Conservation (phyloP, 2,113 vertebrate genomes). For the Mugil cephalus region DNA sequence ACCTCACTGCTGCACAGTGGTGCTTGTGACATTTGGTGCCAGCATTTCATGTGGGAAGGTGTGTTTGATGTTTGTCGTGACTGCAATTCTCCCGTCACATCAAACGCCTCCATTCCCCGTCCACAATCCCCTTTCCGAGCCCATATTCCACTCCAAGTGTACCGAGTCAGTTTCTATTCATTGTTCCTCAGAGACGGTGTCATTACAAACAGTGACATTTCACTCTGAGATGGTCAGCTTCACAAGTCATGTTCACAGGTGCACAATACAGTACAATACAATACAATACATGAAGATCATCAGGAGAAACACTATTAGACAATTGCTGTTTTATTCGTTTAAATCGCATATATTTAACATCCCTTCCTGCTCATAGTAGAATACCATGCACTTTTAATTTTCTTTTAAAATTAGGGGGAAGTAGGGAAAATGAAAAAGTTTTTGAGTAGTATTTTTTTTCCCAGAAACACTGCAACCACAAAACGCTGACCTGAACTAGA, state of each 20-base stretch:
- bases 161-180: not conserved
- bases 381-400: too few species aligned
- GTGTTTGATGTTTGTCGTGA: constrained; percentile 22
- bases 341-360: too few species aligned
- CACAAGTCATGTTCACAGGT: not conserved
- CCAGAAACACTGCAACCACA: too few species aligned
- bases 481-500: too few species aligned
- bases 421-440: too few species aligned
- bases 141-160: not conserved
- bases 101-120: not conserved
- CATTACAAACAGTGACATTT: not conserved
- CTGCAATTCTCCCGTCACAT: not conserved
- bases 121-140: not conserved
- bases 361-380: too few species aligned
- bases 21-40: constrained; percentile 29
- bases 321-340: too few species aligned
- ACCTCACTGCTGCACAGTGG: constrained; percentile 4
- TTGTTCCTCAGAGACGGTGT: not conserved
- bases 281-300: too few species aligned
- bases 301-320: too few species aligned
- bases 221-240: not conserved
- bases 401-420: too few species aligned
- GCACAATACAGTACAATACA: too few species aligned
- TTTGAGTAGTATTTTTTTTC: too few species aligned
- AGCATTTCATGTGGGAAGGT: constrained; percentile 16